A percentile compares a stretch with the other conserved stretches of the same genome.
These are phyloP conservation scores for Cryptocephalus moraei DNA, from an alignment of 2,888 invertebrate genomes.

Conservation along the genomic window DNA sequence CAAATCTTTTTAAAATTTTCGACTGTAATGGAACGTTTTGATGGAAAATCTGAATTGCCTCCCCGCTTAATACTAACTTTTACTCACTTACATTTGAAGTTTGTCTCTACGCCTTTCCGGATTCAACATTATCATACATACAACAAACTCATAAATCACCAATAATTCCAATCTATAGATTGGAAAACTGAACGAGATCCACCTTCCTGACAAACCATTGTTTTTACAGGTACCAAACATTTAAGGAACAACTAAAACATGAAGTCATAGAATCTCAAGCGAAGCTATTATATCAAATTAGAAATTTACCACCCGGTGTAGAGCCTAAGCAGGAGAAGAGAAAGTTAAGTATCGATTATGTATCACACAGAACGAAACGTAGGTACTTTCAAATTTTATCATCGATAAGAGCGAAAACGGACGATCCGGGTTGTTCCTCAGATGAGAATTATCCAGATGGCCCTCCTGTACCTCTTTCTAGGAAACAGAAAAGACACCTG, in stretches of 20 bases:
- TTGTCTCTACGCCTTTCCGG: too few species aligned
- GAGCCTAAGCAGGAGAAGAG: conserved; percentile 30
- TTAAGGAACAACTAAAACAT: conserved; percentile 53
- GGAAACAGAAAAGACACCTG: conserved; percentile 48
- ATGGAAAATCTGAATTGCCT: too few species aligned
- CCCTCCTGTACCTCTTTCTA: conserved; percentile 45
- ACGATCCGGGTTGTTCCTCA: conserved; percentile 51
- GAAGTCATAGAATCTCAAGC: conserved; percentile 68
- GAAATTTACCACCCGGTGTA: conserved; percentile 53
- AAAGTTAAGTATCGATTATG: conserved; percentile 27
- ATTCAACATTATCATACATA: too few species aligned
- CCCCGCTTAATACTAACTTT: too few species aligned
- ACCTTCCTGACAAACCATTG: not conserved
- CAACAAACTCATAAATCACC: too few species aligned
- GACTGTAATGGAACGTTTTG: too few species aligned
- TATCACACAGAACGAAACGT: conserved; percentile 36
- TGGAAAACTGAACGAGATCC: conserved; percentile 32
- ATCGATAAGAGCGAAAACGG: conserved; percentile 59
- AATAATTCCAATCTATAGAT: too few species aligned
- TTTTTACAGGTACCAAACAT: conserved; percentile 40
- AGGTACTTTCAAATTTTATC: conserved; percentile 56
- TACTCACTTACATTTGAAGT: too few species aligned
- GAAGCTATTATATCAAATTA: conserved; percentile 55
- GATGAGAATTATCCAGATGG: conserved; percentile 72
- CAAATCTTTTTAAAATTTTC: too few species aligned